These are phyloP conservation scores for Diglossa brunneiventris DNA, from an alignment of 2,113 vertebrate species.

Conservation along the genomic window DNA sequence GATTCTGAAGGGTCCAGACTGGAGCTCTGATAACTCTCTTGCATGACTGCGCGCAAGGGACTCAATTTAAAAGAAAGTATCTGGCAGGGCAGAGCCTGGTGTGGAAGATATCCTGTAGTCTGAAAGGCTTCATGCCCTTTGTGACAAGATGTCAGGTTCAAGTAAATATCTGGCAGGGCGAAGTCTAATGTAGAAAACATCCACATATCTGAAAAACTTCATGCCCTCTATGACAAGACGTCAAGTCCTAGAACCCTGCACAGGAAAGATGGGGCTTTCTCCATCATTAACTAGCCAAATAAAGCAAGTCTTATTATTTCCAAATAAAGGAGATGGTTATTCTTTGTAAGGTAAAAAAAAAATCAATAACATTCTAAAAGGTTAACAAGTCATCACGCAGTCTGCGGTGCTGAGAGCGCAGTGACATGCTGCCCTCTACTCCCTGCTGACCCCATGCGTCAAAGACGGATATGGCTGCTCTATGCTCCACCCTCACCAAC, in stretches of 20 bases:
- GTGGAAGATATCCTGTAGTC: constrained; percentile 62
- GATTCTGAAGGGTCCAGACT: constrained; percentile 46
- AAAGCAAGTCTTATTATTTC: background rate
- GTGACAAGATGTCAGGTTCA: constrained; percentile 65
- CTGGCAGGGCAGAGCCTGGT: constrained; percentile 50
- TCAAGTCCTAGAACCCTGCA: constrained; percentile 38
- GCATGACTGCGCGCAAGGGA: constrained; percentile 36
- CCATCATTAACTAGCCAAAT: constrained; percentile 12
- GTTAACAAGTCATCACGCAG: background rate
- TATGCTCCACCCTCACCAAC: background rate
- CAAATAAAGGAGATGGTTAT: background rate
- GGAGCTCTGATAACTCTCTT: constrained; percentile 31
- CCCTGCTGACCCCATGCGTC: constrained; percentile 19
- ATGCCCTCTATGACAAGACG: constrained; percentile 17
- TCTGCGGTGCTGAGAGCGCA: fast-evolving
- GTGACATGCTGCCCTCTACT: background rate
- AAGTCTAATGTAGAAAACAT: constrained; percentile 57
- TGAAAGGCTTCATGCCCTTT: constrained; percentile 64
- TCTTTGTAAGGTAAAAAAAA: background rate
- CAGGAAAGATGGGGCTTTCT: background rate
- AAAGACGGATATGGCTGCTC: background rate
- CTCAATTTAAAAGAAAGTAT: constrained; percentile 62
- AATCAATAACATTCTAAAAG: background rate
- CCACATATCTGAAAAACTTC: constrained; percentile 53
- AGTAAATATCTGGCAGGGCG: constrained; percentile 51